A percentile compares a stretch with the other conserved stretches of the same genome.
These are phyloP conservation scores for Gryon sp. DNA, from an alignment of 1,140 invertebrate genomes.

Conservation along the genomic window DNA sequence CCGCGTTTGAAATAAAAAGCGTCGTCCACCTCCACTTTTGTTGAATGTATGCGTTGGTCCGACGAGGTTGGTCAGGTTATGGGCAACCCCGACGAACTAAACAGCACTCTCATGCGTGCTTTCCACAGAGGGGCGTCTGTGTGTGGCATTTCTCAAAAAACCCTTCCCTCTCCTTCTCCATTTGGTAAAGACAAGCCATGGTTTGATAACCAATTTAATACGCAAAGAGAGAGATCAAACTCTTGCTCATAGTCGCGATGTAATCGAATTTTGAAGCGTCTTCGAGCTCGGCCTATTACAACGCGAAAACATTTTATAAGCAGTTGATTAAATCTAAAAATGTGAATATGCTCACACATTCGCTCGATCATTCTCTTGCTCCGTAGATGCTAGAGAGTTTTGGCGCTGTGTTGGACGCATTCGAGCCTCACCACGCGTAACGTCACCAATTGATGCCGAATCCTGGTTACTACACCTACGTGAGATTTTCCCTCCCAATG, in stretches of 20 bases:
- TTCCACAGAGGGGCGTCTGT: neutral
- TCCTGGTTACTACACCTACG: too few species aligned
- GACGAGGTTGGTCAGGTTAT: neutral
- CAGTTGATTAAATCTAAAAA: neutral
- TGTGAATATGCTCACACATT: too few species aligned
- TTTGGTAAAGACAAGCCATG: neutral
- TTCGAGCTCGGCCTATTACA: neutral
- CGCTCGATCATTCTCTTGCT: too few species aligned
- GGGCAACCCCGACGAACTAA: neutral
- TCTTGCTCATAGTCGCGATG: neutral
- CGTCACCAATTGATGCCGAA: too few species aligned
- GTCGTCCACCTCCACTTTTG: neutral
- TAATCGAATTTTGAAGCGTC: neutral
- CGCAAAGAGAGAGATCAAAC: neutral
- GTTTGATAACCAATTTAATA: neutral
- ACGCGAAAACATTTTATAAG: neutral
- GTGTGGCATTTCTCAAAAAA: too few species aligned
- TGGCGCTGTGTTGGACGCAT: too few species aligned
- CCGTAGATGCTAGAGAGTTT: too few species aligned
- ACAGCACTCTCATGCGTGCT: neutral
- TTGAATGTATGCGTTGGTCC: neutral
- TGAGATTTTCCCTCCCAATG: too few species aligned
- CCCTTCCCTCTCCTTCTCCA: too few species aligned
- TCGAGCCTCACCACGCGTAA: too few species aligned
- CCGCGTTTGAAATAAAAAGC: neutral